Evolutionary conservation across 1,140 invertebrate species (phyloP).

Genomic region (Drosophila tsacasi): DNA sequence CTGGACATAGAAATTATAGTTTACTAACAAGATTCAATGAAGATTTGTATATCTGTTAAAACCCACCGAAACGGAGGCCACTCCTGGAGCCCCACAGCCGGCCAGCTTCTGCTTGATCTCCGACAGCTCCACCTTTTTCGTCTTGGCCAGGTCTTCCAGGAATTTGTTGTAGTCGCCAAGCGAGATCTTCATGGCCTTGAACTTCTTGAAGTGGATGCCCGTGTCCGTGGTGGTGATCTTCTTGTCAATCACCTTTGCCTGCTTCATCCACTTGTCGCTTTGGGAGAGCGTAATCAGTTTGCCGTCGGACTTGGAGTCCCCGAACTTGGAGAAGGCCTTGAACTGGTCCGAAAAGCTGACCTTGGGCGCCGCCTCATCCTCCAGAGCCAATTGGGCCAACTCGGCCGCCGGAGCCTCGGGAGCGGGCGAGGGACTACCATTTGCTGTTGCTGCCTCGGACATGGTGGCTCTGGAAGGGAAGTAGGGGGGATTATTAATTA

Average conservation of each 20-base stretch:
- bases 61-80: slow-evolving; percentile 86
- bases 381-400: slow-evolving; percentile 73
- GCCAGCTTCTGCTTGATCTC: slow-evolving; percentile 92
- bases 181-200: slow-evolving; percentile 91
- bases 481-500: background rate
- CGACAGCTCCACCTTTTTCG: slow-evolving; percentile 90
- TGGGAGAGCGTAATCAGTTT: slow-evolving; percentile 94
- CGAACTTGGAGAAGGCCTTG: slow-evolving; percentile 93
- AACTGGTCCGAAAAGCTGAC: slow-evolving; percentile 86
- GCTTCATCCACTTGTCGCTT: slow-evolving; percentile 98
- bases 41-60: background rate
- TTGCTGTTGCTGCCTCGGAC: slow-evolving; percentile 73
- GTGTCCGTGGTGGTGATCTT: slow-evolving; percentile 96
- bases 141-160: slow-evolving; percentile 92
- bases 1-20: slow-evolving; percentile 55
- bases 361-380: slow-evolving; percentile 71
- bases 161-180: slow-evolving; percentile 93
- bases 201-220: slow-evolving; percentile 94
- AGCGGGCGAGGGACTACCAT: slow-evolving; percentile 61
- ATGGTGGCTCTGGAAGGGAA: slow-evolving; percentile 53
- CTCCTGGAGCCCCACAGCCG: slow-evolving; percentile 91
- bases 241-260: slow-evolving; percentile 97
- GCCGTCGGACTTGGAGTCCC: slow-evolving; percentile 94
- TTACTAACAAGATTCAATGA: fast-evolving
- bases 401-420: slow-evolving; percentile 69